These are phyloP conservation scores for Labeo calbasu DNA, from an alignment of 2,797 vertebrate genomes.

Conservation along the genomic window DNA sequence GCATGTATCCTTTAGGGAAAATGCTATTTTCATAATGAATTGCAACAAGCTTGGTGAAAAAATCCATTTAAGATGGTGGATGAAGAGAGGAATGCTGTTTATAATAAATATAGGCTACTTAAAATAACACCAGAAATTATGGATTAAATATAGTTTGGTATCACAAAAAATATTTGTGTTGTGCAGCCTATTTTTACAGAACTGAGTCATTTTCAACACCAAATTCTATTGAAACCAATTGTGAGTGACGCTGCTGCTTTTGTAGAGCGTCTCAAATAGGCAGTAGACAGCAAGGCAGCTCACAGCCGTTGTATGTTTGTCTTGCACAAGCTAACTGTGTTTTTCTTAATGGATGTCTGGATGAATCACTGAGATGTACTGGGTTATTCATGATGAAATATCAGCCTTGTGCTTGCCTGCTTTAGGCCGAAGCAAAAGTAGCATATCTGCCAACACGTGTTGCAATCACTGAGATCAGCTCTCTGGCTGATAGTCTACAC, in stretches of 20 bases:
- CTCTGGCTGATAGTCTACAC: conserved; percentile 5
- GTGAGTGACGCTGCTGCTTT: not conserved
- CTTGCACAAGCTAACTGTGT: not conserved
- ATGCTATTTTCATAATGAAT: too few relatives aligned
- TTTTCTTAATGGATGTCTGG: conserved; percentile 16
- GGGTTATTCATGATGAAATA: conserved; percentile 28
- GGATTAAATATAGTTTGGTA: too few relatives aligned
- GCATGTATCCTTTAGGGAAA: too few relatives aligned
- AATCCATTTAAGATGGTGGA: too few relatives aligned
- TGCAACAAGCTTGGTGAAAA: too few relatives aligned
- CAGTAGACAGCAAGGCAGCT: not conserved
- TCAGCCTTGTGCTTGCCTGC: not conserved
- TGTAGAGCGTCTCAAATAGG: not conserved
- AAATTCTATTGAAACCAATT: not conserved
- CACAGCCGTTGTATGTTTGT: not conserved
- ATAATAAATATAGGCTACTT: too few relatives aligned
- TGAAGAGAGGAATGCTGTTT: too few relatives aligned
- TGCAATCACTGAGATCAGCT: conserved; percentile 26
- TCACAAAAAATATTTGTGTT: too few relatives aligned
- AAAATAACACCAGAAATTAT: too few relatives aligned
- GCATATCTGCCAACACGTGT: conserved; percentile 26
- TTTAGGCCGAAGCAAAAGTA: not conserved
- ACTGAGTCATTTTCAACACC: not conserved
- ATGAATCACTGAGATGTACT: conserved; percentile 22
- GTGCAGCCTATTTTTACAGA: too few relatives aligned